Base-by-base conservation (phyloP, 2,888 invertebrate species). In the Galerucella pusilla region DNA sequence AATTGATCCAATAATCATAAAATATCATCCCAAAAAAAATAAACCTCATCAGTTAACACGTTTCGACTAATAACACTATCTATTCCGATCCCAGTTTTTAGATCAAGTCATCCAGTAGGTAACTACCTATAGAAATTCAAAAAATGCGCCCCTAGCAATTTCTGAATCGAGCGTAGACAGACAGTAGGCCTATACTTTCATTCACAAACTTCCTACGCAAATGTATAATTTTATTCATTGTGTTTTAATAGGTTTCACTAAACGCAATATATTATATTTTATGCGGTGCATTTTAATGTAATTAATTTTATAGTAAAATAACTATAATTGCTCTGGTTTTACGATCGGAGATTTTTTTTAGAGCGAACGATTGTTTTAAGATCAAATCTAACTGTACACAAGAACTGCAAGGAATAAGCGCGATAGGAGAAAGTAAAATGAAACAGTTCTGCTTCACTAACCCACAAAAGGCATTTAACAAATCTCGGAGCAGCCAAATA, bases 181-280 rank as follows among this genome's bases (percentile, higher is more conserved):
- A 46, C 64, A 65, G 64, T 45, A 71, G 71, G 65, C 59, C 45
- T 57, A 25, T 65, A 65, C n/a, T 71, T 57, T 65, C 71, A 65
- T 71, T 65, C 71, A 57, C 49, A 65, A n/a, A 10, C 74, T n/a
- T 25, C 75, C 75, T 57, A 75, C 75, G 72, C 68, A 20, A 72
- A 65, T 59, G 54, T 45, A 65, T 65, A 68, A 68, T 60, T 68
- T 71, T 67, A 72, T 71, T 75, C 71, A 75, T 75, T 75, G 64
- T 71, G 16, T 71, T 64, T 71, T 65, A 65, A 71, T 65, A 20
- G 71, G 28, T 71, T 57, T 42, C 65, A 71, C 57, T 57, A 71
- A 65, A 57, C 57, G 59, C 42, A 2, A 71, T 63, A 49, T 54
- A 64, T 9, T 54, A 63, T 9, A 59, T 57, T 61, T 61, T 35